Base-by-base conservation (phyloP, 2,113 vertebrate species). In the Trematocara unimaculatum region DNA sequence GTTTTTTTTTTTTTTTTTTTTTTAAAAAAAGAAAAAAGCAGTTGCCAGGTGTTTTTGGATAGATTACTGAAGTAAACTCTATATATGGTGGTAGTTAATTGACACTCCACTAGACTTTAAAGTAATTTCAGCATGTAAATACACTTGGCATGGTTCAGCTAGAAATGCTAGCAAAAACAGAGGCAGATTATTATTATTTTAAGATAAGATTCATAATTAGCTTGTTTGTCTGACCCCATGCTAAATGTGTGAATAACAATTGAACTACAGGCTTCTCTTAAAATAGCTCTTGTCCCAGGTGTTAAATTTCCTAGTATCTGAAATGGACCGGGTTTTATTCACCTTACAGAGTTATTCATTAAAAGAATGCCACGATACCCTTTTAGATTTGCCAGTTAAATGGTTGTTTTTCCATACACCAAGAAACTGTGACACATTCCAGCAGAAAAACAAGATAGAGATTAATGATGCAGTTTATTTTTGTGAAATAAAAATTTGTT, bases 261-360 rank as follows among this genome's bases (percentile, higher is more conserved):
- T 79, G 4, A 64, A 79, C 74, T 79, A 20, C 42, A 49, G 42
- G 23, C 70, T 49, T 77, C 70, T 77, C 26, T 79, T 79, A 38
- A 62, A 79, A 84, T 33, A 26, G 42, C 29, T 38, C 18, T 56
- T 62, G 7, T 11, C 35, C 14, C 40, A 31, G 35, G 35, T 15
- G 53, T 72, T 81, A 74, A 78, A 60, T 33, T 79, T 53, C 23
- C 12, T 4, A 49, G 42, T 20, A 64, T 47, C 18, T 83, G 47
- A 55, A 83, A 56, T 84, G 17, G 23, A 33, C 18, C 4, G 6
- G 23, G 42, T 11, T 84, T 17, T 77, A 23, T 35, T 35, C 53
- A 38, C n/a, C 35, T 78, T 26, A 77, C n/a, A 35, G 13, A 26
- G 13, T 15, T 31, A 47, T 80, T 51, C 15, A 45, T 77, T 84